Percentiles rank a stretch among this genome's conserved stretches.
phyloP scores from a whole-genome alignment of 2,113 vertebrate genomes.

The Mirounga angustirostris region DNA sequence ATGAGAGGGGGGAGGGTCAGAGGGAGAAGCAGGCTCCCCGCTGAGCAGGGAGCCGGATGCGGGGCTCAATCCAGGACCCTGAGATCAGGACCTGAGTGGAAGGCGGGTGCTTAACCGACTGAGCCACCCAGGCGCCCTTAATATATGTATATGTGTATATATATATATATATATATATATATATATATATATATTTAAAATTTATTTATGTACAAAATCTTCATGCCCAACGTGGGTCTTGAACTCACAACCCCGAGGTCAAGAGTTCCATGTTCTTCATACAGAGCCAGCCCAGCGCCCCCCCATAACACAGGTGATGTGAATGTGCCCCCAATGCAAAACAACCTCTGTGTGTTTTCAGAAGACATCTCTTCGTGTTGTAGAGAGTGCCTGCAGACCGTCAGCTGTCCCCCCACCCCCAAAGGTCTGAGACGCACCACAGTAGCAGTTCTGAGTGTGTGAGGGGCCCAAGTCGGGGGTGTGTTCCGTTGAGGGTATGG shows the following conservation, averaged over 20 bases:
- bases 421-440: background rate
- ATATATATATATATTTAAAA: background rate
- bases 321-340: background rate
- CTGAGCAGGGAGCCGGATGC: too few relatives aligned
- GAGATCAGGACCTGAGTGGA: too few relatives aligned
- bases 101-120: too few relatives aligned
- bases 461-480: background rate
- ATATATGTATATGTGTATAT: background rate
- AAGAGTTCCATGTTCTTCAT: background rate
- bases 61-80: too few relatives aligned
- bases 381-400: background rate
- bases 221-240: background rate
- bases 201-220: background rate
- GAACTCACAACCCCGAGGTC: background rate
- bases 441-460: fast-evolving
- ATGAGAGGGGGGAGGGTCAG: too few relatives aligned
- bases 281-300: background rate
- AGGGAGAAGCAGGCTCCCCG: too few relatives aligned
- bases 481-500: background rate
- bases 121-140: too few relatives aligned
- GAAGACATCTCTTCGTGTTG: background rate
- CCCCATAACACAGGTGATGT: background rate
- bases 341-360: background rate
- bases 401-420: too few relatives aligned
- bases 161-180: background rate